phyloP scores from a whole-genome alignment of 2,113 vertebrate genomes.

The Murina feae region DNA sequence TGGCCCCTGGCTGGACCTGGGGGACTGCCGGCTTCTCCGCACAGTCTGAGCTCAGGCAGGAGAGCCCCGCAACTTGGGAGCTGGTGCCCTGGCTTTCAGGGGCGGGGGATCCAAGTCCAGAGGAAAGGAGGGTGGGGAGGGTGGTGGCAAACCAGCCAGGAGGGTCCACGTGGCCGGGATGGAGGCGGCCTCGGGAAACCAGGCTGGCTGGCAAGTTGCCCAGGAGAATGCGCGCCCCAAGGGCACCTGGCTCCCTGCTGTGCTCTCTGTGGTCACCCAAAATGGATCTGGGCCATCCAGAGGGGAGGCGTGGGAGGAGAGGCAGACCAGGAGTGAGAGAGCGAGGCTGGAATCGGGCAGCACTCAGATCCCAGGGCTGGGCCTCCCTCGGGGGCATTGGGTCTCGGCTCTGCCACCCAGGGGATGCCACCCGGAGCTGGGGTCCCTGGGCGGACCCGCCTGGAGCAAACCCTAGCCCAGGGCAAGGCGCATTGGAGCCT shows the following conservation, averaged over 20 bases:
- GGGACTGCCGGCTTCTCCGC: slow-evolving; percentile 60
- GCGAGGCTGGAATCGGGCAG: background rate
- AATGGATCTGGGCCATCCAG: background rate
- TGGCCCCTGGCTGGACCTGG: background rate
- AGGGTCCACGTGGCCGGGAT: slow-evolving; percentile 51
- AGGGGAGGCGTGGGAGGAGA: background rate
- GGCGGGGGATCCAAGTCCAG: background rate
- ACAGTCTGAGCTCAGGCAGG: slow-evolving; percentile 41
- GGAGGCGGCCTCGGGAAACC: background rate
- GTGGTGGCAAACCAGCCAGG: slow-evolving; percentile 46
- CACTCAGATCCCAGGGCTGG: background rate
- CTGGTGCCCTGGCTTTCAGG: background rate
- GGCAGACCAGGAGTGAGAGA: background rate
- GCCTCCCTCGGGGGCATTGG: background rate
- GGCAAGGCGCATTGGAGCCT: background rate
- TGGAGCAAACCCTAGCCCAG: slow-evolving; percentile 36
- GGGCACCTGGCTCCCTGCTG: background rate
- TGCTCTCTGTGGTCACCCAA: background rate
- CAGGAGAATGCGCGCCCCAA: background rate
- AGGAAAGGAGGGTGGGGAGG: background rate
- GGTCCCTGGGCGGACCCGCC: slow-evolving; percentile 32
- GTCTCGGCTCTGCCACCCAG: background rate
- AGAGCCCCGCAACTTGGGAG: slow-evolving; percentile 24
- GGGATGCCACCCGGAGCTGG: background rate
- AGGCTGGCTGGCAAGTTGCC: background rate